Evolutionary conservation across 2,797 vertebrate species (phyloP).

Genomic region (Acipenser ruthenus): DNA sequence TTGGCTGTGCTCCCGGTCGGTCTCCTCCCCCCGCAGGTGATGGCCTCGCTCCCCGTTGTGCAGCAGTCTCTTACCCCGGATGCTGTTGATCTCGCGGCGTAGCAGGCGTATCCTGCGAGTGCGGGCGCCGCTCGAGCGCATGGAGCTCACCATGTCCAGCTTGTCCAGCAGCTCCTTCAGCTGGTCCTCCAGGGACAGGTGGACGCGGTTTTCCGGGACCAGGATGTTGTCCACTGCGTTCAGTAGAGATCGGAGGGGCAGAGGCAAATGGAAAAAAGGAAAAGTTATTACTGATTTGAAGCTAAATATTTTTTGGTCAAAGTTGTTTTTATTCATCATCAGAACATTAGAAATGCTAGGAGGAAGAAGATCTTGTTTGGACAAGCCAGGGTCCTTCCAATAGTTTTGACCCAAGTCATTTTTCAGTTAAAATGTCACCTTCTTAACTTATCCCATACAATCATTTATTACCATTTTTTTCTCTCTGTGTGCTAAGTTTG

Average conservation of each 20-base stretch:
- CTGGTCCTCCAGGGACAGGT: constrained; percentile 79
- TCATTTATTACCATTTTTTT: too few relatives aligned
- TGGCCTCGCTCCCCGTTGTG: constrained; percentile 57
- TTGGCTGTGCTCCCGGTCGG: constrained; percentile 2
- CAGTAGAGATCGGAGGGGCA: constrained; percentile 20
- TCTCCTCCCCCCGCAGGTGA: constrained; percentile 45
- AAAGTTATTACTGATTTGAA: too few relatives aligned
- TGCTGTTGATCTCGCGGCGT: constrained; percentile 80
- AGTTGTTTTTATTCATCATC: neutral
- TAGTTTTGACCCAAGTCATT: too few relatives aligned
- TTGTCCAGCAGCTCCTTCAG: constrained; percentile 90
- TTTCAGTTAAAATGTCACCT: too few relatives aligned
- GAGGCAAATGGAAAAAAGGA: neutral
- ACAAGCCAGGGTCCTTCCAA: too few relatives aligned
- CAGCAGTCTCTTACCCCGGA: constrained; percentile 60
- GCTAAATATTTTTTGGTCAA: too few relatives aligned
- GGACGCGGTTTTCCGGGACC: constrained; percentile 80
- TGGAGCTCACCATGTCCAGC: constrained; percentile 78
- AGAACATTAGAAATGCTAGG: neutral
- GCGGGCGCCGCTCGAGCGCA: constrained; percentile 83
- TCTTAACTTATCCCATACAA: too few relatives aligned
- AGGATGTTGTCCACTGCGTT: constrained; percentile 84
- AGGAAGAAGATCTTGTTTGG: too few relatives aligned
- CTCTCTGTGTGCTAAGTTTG: too few relatives aligned
- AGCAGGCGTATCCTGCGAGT: constrained; percentile 84